Base-by-base conservation (phyloP, 2,888 invertebrate species). In the Electrophaes corylata region DNA sequence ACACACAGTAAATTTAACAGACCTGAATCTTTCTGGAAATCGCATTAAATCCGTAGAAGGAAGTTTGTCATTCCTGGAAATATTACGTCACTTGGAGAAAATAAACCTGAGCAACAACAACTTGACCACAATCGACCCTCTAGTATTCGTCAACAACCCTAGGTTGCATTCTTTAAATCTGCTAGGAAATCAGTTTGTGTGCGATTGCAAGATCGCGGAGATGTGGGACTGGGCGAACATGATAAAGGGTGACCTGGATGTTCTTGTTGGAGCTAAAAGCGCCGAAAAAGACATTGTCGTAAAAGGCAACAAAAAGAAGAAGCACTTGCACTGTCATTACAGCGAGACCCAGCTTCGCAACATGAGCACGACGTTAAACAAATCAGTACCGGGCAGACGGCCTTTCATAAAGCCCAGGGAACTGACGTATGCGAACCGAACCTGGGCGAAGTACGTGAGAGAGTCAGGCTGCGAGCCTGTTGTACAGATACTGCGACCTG, bases 191-290 rank as follows among this genome's bases (percentile, higher is more conserved):
- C 95, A 94, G 1, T 95, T 95, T 86, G 83, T 92, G 54, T 95
- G 95, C 71, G 94, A 94, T 68, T 95, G 95, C 68, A 93, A 94
- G 62, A 92, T 95, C 19, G 93, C 93, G 0, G 94, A 94, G 56
- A 93, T 95, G 89, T 95, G 95, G 95, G 93, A 94, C 68, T 95
- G 95, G 95, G 95, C 95, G 0, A 85, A 93, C 33, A 92, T 94
- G 79, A 93, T 93, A 31, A 94, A 94, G 70, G 94, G 93, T 10
- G 93, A 95, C 68, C 80, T 95, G 43, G 92, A 94, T 59, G 92
- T 95, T 23, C 86, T 95, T 31, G 90, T 94, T 14, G 95, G 95
- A 35, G 94, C 95, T 1, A 94, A 94, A 66, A 92, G 93, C 37
- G 92, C 93, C 3, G 93, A 93, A 37, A 93, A 93, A 62, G 93